Evolutionary conservation across 2,888 invertebrate species (phyloP), one percentile per base, ranked within the genome.

Genomic region (Abrostola triplasia): DNA sequence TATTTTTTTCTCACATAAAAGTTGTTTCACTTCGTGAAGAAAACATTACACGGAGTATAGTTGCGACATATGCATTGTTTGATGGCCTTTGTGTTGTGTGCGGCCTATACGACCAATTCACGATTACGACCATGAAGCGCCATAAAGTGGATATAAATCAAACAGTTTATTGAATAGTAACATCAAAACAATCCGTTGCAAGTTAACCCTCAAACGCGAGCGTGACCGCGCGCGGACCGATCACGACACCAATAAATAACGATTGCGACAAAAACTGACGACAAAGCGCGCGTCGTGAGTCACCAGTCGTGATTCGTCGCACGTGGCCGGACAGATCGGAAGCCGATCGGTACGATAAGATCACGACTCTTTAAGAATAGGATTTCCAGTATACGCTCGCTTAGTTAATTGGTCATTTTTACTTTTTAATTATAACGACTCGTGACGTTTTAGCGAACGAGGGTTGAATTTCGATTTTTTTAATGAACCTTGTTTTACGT

Each of bases 231-330:
- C 54, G 64, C 64, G 64, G 68, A 59, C 72, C 75, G 73, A 69
- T 76, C 80, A 80, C 80, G 80, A 78, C 67, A 69, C 68, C 61
- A 69, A 75, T 79, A 77, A 79, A 80, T 81, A 81, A 80, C 73
- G 64, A 75, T 77, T 76, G 77, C 75, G 79, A 80, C 79, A 80
- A 80, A 79, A 76, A 73, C 71, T 79, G 80, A 80, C 76, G 80
- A 80, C 78, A 80, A 79, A 70, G 76, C 76, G 71, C 59, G 56
- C 62, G 76, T 77, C 79, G 79, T 79, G 79, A 77, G 80, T 61
- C 70, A 55, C 64, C 6, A 44, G 70, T 79, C 77, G 77, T 79
- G 80, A 79, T 77, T 57, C 60, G 77, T 78, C 79, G 78, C 78
- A 79, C 78, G 78, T 78, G 78, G 64, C 69, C 51, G 47, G 63